Evolutionary conservation across 2,113 vertebrate genomes (phyloP), one percentile per base, ranked within the genome.

Genomic region (Lepisosteus oculatus): DNA sequence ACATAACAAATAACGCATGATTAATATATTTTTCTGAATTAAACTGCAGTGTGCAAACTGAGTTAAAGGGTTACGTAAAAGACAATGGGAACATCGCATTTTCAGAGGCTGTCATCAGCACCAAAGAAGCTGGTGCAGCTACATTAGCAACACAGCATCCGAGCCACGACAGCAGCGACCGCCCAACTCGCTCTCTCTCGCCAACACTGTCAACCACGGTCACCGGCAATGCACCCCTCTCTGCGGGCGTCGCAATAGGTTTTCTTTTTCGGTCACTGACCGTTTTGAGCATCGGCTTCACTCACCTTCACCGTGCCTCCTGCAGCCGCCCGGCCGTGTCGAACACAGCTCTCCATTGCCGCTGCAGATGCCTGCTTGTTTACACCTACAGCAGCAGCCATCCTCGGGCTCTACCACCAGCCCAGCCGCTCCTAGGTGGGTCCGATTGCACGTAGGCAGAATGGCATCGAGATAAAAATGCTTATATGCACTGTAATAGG

Each of bases 261-360:
- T 29, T 29, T 29, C 29, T 29, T 29, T 29, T 29, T 29, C 63
- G 42, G 29, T n/a, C 2, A 3, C 51, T 8, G 3, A 9, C 55
- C 3, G 3, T 13, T n/a, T 47, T 47, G 0, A 17, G 11, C 3
- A 0, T 6, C 29, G 14, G 8, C 4, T 55, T 0, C 63, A 9
- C 87, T 87, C 82, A 97, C 97, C 96, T 99, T 98, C 15, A 97
- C 97, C 0, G 92, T 83, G 92, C 47, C 43, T 69, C 86, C 69
- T 78, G 29, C 56, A 0, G 44, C 81, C 6, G 8, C 85, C 61
- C 81, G 89, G 65, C 90, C 89, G 78, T 92, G 92, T 70, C 95
- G 91, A 69, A 80, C 67, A 73, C 89, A 85, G 0, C 88, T 63
- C 55, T 96, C 95, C 81, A 86, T 80, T 70, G 86, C 89, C 0